Evolutionary conservation across 2,797 vertebrate species (phyloP).

Genomic region (Yasuhikotakia modesta): DNA sequence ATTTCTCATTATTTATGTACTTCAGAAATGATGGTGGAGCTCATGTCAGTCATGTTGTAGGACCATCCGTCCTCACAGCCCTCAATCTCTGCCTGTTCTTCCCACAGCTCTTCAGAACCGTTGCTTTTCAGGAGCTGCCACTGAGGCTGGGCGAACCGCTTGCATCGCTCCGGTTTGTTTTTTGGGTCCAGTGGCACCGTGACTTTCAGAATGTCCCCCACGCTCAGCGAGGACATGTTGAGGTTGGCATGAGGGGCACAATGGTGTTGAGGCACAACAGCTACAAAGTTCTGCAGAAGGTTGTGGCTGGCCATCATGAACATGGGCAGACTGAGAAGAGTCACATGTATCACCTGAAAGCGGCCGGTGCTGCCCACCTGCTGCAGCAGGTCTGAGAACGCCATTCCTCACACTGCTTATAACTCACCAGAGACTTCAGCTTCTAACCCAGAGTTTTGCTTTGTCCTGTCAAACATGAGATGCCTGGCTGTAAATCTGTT

Average conservation of each 20-base stretch:
- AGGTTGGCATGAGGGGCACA: slow-evolving; percentile 71
- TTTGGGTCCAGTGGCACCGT: slow-evolving; percentile 71
- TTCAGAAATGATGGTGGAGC: slow-evolving; percentile 84
- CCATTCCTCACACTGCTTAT: slow-evolving; percentile 69
- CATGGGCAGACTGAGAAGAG: slow-evolving; percentile 77
- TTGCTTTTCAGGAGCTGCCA: slow-evolving; percentile 78
- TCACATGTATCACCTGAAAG: slow-evolving; percentile 83
- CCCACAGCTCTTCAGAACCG: slow-evolving; percentile 36
- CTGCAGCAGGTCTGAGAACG: slow-evolving; percentile 83
- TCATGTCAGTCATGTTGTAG: slow-evolving; percentile 78
- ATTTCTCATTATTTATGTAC: too few relatives aligned
- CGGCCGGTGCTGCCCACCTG: slow-evolving; percentile 81
- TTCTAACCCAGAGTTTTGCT: slow-evolving; percentile 2
- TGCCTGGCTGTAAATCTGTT: neutral
- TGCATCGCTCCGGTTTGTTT: slow-evolving; percentile 73
- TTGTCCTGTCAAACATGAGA: neutral
- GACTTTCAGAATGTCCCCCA: slow-evolving; percentile 62
- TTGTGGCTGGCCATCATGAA: slow-evolving; percentile 87
- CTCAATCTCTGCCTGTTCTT: slow-evolving; percentile 64
- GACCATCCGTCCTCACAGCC: slow-evolving; percentile 82
- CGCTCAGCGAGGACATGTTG: slow-evolving; percentile 49
- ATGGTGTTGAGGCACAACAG: slow-evolving; percentile 70
- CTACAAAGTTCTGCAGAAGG: slow-evolving; percentile 90
- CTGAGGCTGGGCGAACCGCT: slow-evolving; percentile 75
- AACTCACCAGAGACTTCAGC: neutral